Base-by-base conservation (phyloP, 2,888 invertebrate genomes). In the Trichopoda pennipes region DNA sequence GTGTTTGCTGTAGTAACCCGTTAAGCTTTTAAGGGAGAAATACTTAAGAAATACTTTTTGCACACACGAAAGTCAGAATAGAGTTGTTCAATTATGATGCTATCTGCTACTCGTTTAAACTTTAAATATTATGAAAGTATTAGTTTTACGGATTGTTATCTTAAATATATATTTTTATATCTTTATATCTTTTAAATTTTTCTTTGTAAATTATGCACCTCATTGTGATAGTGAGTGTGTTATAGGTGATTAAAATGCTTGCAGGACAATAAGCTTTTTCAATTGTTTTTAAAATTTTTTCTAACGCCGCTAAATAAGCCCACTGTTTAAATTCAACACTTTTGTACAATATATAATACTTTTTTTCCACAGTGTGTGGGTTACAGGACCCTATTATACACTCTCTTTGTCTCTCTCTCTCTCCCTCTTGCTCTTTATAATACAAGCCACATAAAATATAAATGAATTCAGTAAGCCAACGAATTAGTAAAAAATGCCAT, bases 111-210 rank as follows among this genome's bases (percentile, higher is more conserved):
- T 79, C 66, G 42, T 79, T 79, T 75, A 66, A 79, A 79, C 66
- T 79, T 72, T 68, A 76, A 56, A 51, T 72, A 79, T 76, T 82
- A 82, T 82, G 79, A 79, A 82, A 82, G 79, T n/a, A 79, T 79
- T 81, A 79, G 61, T 61, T 53, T 35, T 75, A 42, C 21, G 61
- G 81, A 82, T 82, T 68, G 72, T 79, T 56, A 82, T 75, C 73
- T 68, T 42, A 56, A 28, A 56, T 19, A 17, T 8, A 49, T 6
- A 49, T 47, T 2, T n/a, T 47, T 19, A 7, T 60, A 49, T 55
- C 68, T 51, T 35, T 72, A 44, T 63, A 28, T 28, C 28, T 4
- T 28, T 7, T 12, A 38, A 10, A 38, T 38, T 17, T 12, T 14
- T 42, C 2, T 3, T 42, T 3, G 12, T 16, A 12, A 42, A 16